A percentile compares a stretch with the other conserved stretches of the same genome.
phyloP scores from a whole-genome alignment of 2,888 invertebrate genomes.

The Lymantria monacha region DNA sequence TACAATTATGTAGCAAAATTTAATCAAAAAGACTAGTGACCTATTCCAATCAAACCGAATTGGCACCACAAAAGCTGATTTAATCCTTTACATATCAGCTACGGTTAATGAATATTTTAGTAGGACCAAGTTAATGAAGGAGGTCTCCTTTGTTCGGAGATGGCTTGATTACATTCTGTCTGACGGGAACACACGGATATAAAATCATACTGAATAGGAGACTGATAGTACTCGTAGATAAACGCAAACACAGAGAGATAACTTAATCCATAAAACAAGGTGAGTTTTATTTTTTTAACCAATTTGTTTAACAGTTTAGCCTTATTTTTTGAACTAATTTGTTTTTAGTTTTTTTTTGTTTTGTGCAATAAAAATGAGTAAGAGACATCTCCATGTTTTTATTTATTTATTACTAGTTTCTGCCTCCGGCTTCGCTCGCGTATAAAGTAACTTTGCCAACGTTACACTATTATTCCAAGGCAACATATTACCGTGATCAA shows the following conservation, averaged over 20 bases:
- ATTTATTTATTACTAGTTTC: too few relatives aligned
- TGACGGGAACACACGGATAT: conserved; percentile 41
- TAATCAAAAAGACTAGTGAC: too few relatives aligned
- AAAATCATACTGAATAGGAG: conserved; percentile 32
- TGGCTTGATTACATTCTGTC: conserved; percentile 65
- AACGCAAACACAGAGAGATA: not conserved
- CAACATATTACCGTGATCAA: too few relatives aligned
- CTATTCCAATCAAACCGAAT: conserved; percentile 5
- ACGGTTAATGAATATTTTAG: conserved; percentile 73
- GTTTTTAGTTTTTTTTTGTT: not conserved
- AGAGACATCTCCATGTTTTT: too few relatives aligned
- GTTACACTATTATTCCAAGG: too few relatives aligned
- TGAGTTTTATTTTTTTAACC: not conserved
- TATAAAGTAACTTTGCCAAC: too few relatives aligned
- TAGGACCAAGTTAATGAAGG: conserved; percentile 70
- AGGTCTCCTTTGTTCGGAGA: conserved; percentile 69
- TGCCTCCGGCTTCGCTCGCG: too few relatives aligned
- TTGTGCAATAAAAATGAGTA: not conserved
- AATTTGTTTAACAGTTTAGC: too few relatives aligned
- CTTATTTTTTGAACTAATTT: too few relatives aligned
- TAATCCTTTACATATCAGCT: conserved; percentile 42
- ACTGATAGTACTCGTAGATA: conserved; percentile 1
- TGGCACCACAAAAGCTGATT: conserved; percentile 17
- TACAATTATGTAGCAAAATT: too few relatives aligned
- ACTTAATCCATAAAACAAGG: not conserved